phyloP scores from a whole-genome alignment of 1,140 invertebrate species.

The Lepidurus apus region DNA sequence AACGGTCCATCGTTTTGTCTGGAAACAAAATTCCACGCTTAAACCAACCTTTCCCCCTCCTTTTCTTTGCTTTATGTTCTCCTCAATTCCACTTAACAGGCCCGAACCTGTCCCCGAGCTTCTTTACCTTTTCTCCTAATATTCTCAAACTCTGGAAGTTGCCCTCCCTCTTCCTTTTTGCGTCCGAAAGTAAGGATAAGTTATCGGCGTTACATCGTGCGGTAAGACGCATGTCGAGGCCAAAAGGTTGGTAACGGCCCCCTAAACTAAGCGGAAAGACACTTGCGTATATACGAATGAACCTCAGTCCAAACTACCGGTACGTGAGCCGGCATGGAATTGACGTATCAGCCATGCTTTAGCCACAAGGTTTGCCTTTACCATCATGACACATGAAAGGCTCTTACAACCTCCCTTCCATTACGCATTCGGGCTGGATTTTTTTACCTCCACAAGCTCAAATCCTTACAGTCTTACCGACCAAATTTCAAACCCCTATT shows the following conservation, averaged over 20 bases:
- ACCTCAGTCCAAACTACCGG: not conserved
- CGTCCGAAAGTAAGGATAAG: not conserved
- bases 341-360: conserved; percentile 11
- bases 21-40: no score
- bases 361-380: not conserved
- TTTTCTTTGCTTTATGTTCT: no score
- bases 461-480: no score
- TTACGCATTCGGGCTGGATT: not conserved
- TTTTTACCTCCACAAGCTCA: no score
- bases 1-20: no score
- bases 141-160: not conserved
- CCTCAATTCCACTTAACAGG: no score
- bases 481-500: no score
- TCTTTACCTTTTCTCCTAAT: not conserved
- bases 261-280: not conserved
- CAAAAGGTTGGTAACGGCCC: not conserved
- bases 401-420: not conserved
- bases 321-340: conserved; percentile 20
- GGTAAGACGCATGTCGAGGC: not conserved
- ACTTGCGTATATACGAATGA: not conserved
- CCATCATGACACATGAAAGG: conserved; percentile 15
- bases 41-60: no score
- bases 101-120: no score
- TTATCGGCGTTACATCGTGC: not conserved
- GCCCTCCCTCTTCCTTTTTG: no score